Base-by-base conservation (phyloP, 2,888 invertebrate species). In the Orthosia gothica region DNA sequence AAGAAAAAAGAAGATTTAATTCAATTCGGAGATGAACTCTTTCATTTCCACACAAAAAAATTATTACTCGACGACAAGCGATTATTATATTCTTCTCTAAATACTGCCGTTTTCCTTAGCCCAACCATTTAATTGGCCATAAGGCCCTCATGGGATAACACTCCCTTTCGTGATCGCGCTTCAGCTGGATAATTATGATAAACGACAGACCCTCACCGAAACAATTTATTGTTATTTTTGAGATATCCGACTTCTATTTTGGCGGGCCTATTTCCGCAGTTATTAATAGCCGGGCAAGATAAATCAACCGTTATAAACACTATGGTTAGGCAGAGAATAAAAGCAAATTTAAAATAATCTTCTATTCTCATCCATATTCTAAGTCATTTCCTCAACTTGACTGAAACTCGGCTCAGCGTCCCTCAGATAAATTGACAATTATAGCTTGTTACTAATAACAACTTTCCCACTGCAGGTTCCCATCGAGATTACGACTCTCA, bases 221-320 rank as follows among this genome's bases (percentile, higher is more conserved):
- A 65, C 61, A 52, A 81, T 81, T 62, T 63, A 81, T 81, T 57
- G 67, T 76, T 66, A 52, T 75, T 78, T 76, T 62, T 66, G 20
- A 40, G 32, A 58, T 54, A 26, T 58, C 61, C 16, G 57, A 76
- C 81, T 52, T 75, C 65, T 52, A 75, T 40, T 52, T 49, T 52
- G 40, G 62, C n/a, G 20, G 16, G 32, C 15, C 45, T 23, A 45
- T 55, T 70, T 50, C 15, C 13, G 58, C 49, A 20, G 15, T 59
- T 58, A 70, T 40, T 61, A n/a, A 49, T 63, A 40, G n/a, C 26
- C 26, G 15, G 7, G 49, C n/a, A 58, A 23, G 5, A 52, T 52
- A 49, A 61, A 32, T 55, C 0, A 4, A 20, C 32, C 18, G 3
- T 12, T 7, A 1, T 20, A 62, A 54, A 40, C 15, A 45, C 11